These are phyloP conservation scores for Sardinella longiceps DNA, from an alignment of 2,797 vertebrate species.

Conservation along the genomic window DNA sequence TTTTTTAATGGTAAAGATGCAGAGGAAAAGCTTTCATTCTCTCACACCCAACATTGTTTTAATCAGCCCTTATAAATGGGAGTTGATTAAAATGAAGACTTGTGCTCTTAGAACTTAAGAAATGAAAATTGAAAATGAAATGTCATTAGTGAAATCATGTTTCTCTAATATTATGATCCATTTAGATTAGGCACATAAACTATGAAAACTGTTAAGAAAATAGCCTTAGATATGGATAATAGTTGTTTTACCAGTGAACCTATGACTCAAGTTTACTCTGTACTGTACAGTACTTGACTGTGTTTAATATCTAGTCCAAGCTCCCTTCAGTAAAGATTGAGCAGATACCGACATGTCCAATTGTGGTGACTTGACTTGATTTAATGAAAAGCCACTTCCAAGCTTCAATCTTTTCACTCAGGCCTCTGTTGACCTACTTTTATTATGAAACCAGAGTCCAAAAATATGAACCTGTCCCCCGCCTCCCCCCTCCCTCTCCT, in stretches of 20 bases:
- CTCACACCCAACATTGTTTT: not conserved
- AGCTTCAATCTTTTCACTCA: conserved; percentile 28
- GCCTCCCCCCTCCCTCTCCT: too few relatives aligned
- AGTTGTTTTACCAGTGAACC: too few relatives aligned
- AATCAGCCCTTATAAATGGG: not conserved
- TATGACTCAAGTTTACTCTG: not conserved
- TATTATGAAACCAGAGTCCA: conserved; percentile 44
- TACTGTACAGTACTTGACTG: not conserved
- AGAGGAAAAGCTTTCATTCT: not conserved
- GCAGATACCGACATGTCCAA: not conserved
- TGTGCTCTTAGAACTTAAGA: not conserved
- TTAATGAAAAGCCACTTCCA: conserved; percentile 30
- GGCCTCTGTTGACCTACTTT: conserved; percentile 32
- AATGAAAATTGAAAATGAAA: not conserved
- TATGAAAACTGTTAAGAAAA: not conserved
- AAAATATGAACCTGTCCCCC: conserved; percentile 44
- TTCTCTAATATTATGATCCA: not conserved
- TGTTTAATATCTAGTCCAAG: not conserved
- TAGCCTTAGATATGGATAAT: too few relatives aligned
- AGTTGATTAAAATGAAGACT: too few relatives aligned
- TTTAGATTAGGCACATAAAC: not conserved
- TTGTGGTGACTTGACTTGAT: not conserved
- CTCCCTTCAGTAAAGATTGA: not conserved
- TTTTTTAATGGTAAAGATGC: not conserved
- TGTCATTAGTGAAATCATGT: not conserved